Evolutionary conservation across 64 coral and sea anemone species (phyloP).

Genomic region (Platygyra sinensis): DNA sequence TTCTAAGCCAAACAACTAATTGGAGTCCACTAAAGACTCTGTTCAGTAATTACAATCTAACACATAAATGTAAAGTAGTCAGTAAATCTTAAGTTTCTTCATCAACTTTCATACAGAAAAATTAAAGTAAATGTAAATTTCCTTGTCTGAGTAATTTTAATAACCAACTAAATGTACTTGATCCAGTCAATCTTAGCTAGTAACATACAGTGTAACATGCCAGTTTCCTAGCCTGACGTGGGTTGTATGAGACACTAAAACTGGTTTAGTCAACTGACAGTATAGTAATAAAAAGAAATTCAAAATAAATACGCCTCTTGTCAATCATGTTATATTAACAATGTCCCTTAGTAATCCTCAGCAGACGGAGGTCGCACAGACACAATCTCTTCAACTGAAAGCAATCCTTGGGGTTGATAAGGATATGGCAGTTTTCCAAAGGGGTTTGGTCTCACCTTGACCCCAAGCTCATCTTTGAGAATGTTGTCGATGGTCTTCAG

Average conservation of each 20-base stretch:
- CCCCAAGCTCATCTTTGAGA: constrained; percentile 69
- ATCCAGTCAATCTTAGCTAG: neutral
- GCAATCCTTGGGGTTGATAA: constrained; percentile 77
- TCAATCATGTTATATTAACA: neutral
- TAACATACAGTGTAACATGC: neutral
- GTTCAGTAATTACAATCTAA: too few species aligned
- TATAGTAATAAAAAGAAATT: neutral
- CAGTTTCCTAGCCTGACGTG: neutral
- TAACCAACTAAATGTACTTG: too few species aligned
- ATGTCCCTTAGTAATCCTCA: neutral
- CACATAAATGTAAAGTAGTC: too few species aligned
- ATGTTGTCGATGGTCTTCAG: constrained; percentile 67
- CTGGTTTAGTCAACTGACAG: neutral
- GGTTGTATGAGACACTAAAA: neutral
- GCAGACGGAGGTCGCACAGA: neutral
- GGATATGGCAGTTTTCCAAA: constrained; percentile 75
- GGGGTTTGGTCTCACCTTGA: constrained; percentile 66
- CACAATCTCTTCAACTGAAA: constrained; percentile 80
- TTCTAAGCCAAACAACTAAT: too few species aligned
- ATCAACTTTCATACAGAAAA: too few species aligned
- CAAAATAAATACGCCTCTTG: neutral
- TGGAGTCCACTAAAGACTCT: too few species aligned
- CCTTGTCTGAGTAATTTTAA: too few species aligned
- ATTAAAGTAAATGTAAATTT: too few species aligned
- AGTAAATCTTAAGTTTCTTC: too few species aligned